Conservation (phyloP, 1,140 invertebrate genomes). For the Reticulitermes speratus region DNA sequence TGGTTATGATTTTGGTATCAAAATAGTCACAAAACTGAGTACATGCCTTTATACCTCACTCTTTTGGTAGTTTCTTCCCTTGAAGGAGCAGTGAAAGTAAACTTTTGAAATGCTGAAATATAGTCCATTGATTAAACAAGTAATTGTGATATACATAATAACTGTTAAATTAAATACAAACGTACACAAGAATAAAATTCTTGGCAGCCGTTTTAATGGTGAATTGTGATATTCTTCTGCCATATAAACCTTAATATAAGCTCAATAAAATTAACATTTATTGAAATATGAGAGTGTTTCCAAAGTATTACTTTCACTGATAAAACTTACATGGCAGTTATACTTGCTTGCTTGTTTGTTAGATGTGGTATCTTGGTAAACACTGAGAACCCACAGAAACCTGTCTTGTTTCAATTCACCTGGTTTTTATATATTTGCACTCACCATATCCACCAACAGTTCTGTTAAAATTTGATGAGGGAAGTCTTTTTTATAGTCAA, state of each 20-base stretch:
- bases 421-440: background rate
- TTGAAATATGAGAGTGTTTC: background rate
- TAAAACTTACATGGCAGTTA: background rate
- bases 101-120: background rate
- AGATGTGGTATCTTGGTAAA: conserved; percentile 35
- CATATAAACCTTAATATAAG: too few relatives aligned
- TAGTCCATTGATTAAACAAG: background rate
- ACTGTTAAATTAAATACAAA: too few relatives aligned
- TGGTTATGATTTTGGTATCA: too few relatives aligned
- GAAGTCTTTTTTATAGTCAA: too few relatives aligned
- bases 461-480: too few relatives aligned
- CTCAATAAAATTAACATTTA: too few relatives aligned
- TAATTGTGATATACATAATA: too few relatives aligned
- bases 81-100: background rate
- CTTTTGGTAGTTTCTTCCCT: background rate
- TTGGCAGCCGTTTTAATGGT: too few relatives aligned
- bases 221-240: too few relatives aligned
- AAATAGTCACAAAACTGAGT: background rate
- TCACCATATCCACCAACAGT: too few relatives aligned
- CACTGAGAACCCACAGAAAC: conserved; percentile 32
- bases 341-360: conserved; percentile 29
- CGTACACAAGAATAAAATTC: too few relatives aligned
- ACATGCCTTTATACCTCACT: background rate
- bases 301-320: background rate
- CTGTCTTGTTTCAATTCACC: background rate